A percentile compares a stretch with the other conserved stretches of the same genome.
phyloP scores from a whole-genome alignment of 2,888 invertebrate genomes.

The Dryomyza anilis region DNA sequence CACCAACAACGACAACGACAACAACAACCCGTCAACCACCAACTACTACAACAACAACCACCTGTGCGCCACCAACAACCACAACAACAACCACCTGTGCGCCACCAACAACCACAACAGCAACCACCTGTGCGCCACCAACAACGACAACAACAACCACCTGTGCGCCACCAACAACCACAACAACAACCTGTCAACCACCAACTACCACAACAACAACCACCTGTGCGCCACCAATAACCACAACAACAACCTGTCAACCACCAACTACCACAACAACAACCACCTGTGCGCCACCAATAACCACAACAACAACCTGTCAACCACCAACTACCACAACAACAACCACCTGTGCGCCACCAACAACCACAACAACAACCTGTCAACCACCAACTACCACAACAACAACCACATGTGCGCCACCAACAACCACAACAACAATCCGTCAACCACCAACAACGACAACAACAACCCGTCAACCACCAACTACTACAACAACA shows the following conservation, averaged over 20 bases:
- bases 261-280: background rate
- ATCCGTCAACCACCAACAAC: background rate
- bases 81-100: background rate
- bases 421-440: background rate
- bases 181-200: background rate
- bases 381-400: background rate
- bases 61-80: background rate
- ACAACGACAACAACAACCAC: background rate
- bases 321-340: background rate
- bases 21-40: background rate
- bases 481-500: background rate
- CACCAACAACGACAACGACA: background rate
- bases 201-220: background rate
- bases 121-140: background rate
- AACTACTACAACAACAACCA: background rate
- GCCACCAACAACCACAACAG: background rate
- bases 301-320: background rate
- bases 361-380: background rate
- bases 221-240: background rate
- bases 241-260: background rate
- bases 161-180: background rate
- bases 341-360: background rate
- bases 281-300: background rate
- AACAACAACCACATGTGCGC: background rate
- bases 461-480: background rate